Conservation (phyloP, 2,113 vertebrate species). For the Otolemur garnettii region DNA sequence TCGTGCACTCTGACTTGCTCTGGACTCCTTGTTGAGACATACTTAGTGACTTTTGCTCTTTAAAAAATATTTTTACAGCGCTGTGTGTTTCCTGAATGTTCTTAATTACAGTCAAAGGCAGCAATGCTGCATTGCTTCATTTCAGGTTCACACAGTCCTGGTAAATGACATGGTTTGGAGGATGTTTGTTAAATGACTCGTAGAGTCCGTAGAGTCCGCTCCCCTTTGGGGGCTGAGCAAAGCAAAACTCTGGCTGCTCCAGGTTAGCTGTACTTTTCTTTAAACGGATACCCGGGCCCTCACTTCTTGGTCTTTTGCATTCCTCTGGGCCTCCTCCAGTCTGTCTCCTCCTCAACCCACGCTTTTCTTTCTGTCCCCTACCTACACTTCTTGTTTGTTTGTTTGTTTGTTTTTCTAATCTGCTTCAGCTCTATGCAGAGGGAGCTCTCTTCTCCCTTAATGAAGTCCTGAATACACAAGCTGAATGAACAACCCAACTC, state of each 20-base stretch:
- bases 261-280: fast-evolving
- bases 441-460: background rate
- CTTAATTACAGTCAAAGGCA: background rate
- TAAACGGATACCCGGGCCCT: background rate
- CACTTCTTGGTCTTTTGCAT: background rate
- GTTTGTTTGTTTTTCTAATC: background rate
- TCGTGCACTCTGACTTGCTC: background rate
- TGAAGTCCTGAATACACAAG: background rate
- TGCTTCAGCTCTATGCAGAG: background rate
- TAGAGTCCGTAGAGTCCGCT: background rate
- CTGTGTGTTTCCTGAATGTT: background rate
- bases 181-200: background rate
- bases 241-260: background rate
- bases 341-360: no score
- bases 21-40: background rate
- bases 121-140: background rate
- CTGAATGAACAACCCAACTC: background rate
- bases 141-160: background rate
- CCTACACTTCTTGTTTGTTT: background rate
- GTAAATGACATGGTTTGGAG: background rate
- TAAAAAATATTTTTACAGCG: background rate
- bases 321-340: background rate
- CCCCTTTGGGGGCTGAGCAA: no score
- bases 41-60: background rate
- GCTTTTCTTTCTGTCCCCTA: background rate